Evolutionary conservation across 2,888 invertebrate species (phyloP).

Genomic region (Tridacna crocea): DNA sequence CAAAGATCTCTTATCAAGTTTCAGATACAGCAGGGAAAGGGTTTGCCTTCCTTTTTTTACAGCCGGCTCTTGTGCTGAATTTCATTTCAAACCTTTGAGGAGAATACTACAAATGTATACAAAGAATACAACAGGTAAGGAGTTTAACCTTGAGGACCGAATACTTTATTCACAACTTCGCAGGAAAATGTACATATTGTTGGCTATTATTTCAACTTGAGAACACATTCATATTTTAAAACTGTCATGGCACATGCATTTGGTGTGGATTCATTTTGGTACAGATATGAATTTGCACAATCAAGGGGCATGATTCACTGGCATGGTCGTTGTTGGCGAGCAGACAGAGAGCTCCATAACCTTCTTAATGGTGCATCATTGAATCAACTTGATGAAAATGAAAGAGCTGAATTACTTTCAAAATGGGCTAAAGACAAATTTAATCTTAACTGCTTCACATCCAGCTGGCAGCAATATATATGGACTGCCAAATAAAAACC

Average conservation of each 20-base stretch:
- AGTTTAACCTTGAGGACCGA: slow-evolving; percentile 41
- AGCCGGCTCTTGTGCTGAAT: slow-evolving; percentile 68
- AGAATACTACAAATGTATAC: slow-evolving; percentile 56
- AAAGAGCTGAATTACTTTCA: slow-evolving; percentile 39
- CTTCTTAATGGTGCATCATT: slow-evolving; percentile 47
- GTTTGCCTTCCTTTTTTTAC: slow-evolving; percentile 66
- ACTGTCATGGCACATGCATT: slow-evolving; percentile 65
- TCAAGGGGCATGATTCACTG: slow-evolving; percentile 66
- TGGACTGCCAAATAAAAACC: slow-evolving; percentile 57
- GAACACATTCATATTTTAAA: slow-evolving; percentile 59
- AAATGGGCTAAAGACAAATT: slow-evolving; percentile 53
- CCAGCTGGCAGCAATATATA: slow-evolving; percentile 45
- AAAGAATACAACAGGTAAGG: slow-evolving; percentile 43
- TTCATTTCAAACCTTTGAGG: slow-evolving; percentile 63
- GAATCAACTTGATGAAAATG: slow-evolving; percentile 47
- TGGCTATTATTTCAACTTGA: slow-evolving; percentile 55
- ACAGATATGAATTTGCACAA: slow-evolving; percentile 66
- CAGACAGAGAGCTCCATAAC: slow-evolving; percentile 60
- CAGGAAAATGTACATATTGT: slow-evolving; percentile 66
- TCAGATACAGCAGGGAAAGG: slow-evolving; percentile 51
- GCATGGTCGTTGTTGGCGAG: slow-evolving; percentile 62
- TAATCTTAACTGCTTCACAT: slow-evolving; percentile 60
- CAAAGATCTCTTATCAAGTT: slow-evolving; percentile 48
- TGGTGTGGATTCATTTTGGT: slow-evolving; percentile 67
- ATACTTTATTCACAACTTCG: slow-evolving; percentile 50